phyloP scores from a whole-genome alignment of 2,888 invertebrate species.

The Spatulosminthurus flaviceps region DNA sequence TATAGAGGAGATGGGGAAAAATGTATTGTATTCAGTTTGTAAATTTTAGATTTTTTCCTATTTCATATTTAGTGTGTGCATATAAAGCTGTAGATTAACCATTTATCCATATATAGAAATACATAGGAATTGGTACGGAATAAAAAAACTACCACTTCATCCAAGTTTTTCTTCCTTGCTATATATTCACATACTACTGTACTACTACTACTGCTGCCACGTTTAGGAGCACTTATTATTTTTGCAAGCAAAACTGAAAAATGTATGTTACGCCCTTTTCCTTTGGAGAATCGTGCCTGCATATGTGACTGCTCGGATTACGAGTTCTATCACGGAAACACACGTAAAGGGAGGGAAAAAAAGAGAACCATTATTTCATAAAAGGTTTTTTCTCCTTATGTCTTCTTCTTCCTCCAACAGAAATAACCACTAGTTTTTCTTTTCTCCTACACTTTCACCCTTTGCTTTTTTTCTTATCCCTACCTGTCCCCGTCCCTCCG shows the following conservation, averaged over 20 bases:
- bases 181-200: too few species aligned
- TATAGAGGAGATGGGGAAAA: neutral
- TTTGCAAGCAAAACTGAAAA: slow-evolving; percentile 46
- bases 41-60: slow-evolving; percentile 5
- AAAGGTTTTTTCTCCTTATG: slow-evolving; percentile 36
- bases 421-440: slow-evolving; percentile 10
- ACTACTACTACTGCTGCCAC: too few species aligned
- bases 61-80: too few species aligned
- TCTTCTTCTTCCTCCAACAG: slow-evolving; percentile 33
- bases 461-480: slow-evolving; percentile 15
- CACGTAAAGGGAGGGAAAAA: slow-evolving; percentile 30
- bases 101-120: too few species aligned
- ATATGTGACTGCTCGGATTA: slow-evolving; percentile 47
- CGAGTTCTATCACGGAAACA: slow-evolving; percentile 49
- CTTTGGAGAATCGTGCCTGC: slow-evolving; percentile 46
- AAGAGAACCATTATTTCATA: slow-evolving; percentile 46
- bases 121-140: too few species aligned
- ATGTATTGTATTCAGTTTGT: neutral
- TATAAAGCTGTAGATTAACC: too few species aligned
- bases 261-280: slow-evolving; percentile 48
- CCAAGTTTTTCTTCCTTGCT: too few species aligned
- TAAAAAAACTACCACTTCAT: too few species aligned
- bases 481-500: slow-evolving; percentile 25
- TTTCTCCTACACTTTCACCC: neutral
- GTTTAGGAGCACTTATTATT: slow-evolving; percentile 33